Evolutionary conservation across 2,113 vertebrate genomes (phyloP), one percentile per base, ranked within the genome.

Genomic region (Serilophus lunatus): DNA sequence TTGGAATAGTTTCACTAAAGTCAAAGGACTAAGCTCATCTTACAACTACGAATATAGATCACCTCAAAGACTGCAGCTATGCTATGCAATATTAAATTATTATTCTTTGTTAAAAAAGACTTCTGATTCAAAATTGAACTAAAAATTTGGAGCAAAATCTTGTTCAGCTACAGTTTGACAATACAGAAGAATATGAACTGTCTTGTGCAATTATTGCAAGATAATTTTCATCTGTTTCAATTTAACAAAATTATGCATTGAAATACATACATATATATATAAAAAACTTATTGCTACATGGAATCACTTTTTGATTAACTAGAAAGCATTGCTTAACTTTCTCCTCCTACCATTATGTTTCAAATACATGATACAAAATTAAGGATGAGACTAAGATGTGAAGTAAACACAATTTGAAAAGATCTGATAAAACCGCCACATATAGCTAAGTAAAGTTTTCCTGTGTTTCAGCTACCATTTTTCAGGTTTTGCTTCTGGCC

Each of bases 191-290:
- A 40, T 57, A 38, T 40, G 29, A 51, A 51, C 2, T 24, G 61
- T 25, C 16, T 54, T 45, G 6, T 16, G 26, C 7, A 84, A 57
- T 61, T 28, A 68, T 12, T 7, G 36, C 66, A 66, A 31, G 8
- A 42, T 14, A 0, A 1, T 33, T 49, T 36, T 40, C 1, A 14
- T 31, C 12, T 76, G 3, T 28, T 64, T 51, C 44, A 26, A 12
- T 38, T 82, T 26, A 53, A 42, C 1, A 59, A 76, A 77, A 7
- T 17, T 26, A n/a, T 47, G 5, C 17, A 74, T 33, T 57, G n/a
- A 38, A 72, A 28, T 5, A 47, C 11, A 81, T 49, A 75, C n/a
- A 51, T 76, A 23, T 17, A 25, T 38, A 19, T 17, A 42, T 42
- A 66, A 36, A 57, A 17, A 5, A 10, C 33, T 57, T 68, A 31